Evolutionary conservation across 1,140 invertebrate species (phyloP), one percentile per base, ranked within the genome.

Genomic region (Andrena cerasifolii): DNA sequence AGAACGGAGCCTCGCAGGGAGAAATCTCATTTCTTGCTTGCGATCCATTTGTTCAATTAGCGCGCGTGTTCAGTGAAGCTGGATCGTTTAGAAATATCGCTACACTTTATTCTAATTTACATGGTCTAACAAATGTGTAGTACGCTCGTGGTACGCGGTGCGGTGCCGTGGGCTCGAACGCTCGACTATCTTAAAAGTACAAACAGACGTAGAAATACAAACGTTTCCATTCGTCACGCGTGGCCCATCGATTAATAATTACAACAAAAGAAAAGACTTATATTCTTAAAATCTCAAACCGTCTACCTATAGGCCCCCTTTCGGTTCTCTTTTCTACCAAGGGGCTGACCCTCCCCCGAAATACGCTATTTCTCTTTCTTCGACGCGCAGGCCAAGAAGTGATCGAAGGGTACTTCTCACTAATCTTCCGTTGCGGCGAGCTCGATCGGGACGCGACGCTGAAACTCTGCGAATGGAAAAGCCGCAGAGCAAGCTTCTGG

Each of bases 381-480:
- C 16, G n/a, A n/a, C 65, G 21, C 33, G 43, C 28, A 90, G 89
- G 89, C 0, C 84, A 88, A 77, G 71, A 85, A 45, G 71, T 75
- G 43, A 82, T 89, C 28, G 72, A 84, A 4, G 18, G 67, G 31
- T 90, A 86, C 53, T 63, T 76, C 14, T 51, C 79, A 26, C 45
- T 89, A 8, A 54, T 91, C 45, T 43, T 68, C 5, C 66, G 49
- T 16, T 86, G 85, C 28, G 65, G 66, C 24, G 33, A 54, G 7
- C 63, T 74, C 4, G 76, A 85, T 31, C 0, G 28, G 28, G 36
- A 62, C 8, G 85, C 88, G 0, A 81, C 71, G 0, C 21, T 63
- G 8, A 80, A 78, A 40, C 31, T 91, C 5, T 84, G 83, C 8
- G 18, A 63, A 0, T 90, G 89, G 90, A 91, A 83, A 70, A 83